These are phyloP conservation scores for Saimiri boliviensis DNA, from an alignment of 2,113 vertebrate species.

Conservation along the genomic window DNA sequence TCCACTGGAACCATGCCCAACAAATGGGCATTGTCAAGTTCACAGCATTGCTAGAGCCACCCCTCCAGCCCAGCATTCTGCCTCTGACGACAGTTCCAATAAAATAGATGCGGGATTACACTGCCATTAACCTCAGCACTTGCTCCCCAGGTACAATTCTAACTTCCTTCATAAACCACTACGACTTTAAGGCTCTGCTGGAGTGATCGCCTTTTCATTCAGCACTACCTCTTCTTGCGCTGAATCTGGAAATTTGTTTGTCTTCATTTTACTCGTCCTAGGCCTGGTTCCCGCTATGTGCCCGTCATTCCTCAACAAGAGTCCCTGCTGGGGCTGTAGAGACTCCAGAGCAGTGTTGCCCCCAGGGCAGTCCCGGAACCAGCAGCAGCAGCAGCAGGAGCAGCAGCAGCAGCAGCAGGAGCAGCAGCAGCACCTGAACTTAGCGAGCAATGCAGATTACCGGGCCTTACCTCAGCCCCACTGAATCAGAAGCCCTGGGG, in stretches of 20 bases:
- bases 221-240: not conserved
- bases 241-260: not conserved
- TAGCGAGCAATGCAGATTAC: not conserved
- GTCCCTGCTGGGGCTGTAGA: not conserved
- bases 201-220: not conserved
- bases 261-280: not conserved
- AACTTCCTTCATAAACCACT: not conserved
- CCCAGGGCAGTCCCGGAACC: fast-evolving
- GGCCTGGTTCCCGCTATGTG: too few species aligned
- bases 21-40: not conserved
- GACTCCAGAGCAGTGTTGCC: not conserved
- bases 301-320: not conserved
- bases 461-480: not conserved
- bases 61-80: not conserved
- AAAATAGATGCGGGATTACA: not conserved
- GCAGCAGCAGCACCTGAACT: not conserved
- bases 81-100: not conserved
- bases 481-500: not conserved
- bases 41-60: not conserved
- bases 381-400: not conserved
- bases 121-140: not conserved
- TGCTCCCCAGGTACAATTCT: not conserved
- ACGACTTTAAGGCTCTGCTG: not conserved
- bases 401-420: too few species aligned
- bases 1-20: not conserved